Evolutionary conservation across 2,888 invertebrate species (phyloP).

Genomic region (Emmelina monodactyla): DNA sequence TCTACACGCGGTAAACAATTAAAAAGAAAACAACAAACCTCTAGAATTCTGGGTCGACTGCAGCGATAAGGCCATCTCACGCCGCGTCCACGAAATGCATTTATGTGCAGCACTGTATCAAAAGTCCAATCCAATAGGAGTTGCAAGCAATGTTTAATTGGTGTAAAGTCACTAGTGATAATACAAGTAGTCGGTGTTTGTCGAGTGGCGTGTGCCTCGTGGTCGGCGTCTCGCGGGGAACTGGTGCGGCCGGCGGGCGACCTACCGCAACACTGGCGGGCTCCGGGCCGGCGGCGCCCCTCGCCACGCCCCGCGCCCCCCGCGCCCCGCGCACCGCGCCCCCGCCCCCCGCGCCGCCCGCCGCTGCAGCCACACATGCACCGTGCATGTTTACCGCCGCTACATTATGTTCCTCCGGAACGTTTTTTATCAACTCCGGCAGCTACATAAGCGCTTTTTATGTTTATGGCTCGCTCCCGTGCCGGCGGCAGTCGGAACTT

Average conservation of each 20-base stretch:
- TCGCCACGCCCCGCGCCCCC: constrained; percentile 33
- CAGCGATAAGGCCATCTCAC: constrained; percentile 68
- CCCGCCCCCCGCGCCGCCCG: constrained; percentile 24
- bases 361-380: constrained; percentile 62
- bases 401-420: constrained; percentile 60
- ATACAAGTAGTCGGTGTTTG: constrained; percentile 18
- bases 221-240: background rate
- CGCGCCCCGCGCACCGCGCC: constrained; percentile 19
- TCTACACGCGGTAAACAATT: background rate
- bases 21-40: constrained; percentile 41
- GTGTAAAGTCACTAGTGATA: constrained; percentile 3
- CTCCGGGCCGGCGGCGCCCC: constrained; percentile 41
- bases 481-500: constrained; percentile 39
- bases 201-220: background rate
- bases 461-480: constrained; percentile 52
- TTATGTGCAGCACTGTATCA: constrained; percentile 36
- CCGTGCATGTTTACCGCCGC: constrained; percentile 50
- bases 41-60: constrained; percentile 65
- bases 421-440: constrained; percentile 50
- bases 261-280: constrained; percentile 71
- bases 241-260: constrained; percentile 30
- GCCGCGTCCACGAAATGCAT: constrained; percentile 57
- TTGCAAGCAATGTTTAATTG: constrained; percentile 5
- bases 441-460: constrained; percentile 63
- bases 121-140: background rate